These are phyloP conservation scores for Sthenelais limicola DNA, from an alignment of 2,888 invertebrate genomes.

Conservation along the genomic window DNA sequence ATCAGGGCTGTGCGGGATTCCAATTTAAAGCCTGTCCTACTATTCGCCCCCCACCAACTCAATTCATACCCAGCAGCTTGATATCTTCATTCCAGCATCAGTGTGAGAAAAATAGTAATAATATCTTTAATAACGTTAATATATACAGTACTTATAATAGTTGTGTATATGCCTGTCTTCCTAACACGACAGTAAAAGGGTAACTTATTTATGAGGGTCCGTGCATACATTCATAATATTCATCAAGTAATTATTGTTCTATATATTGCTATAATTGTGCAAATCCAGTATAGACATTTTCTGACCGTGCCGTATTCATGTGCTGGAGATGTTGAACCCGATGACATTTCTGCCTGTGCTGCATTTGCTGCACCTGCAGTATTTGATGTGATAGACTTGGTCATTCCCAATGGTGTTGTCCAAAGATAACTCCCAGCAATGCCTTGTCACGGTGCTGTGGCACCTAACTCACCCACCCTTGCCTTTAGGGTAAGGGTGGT, in stretches of 20 bases:
- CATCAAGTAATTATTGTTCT: slow-evolving; percentile 35
- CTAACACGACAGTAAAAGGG: slow-evolving; percentile 34
- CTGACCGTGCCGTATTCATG: slow-evolving; percentile 27
- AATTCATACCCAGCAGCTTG: slow-evolving; percentile 23
- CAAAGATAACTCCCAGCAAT: slow-evolving; percentile 20
- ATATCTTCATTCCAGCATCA: slow-evolving; percentile 33
- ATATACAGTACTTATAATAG: slow-evolving; percentile 35
- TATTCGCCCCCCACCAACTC: slow-evolving; percentile 18
- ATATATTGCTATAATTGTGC: slow-evolving; percentile 37
- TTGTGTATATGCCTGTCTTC: slow-evolving; percentile 34
- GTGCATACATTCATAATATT: slow-evolving; percentile 18
- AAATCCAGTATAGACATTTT: slow-evolving; percentile 36
- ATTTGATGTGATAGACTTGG: slow-evolving; percentile 36
- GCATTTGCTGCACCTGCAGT: slow-evolving; percentile 24
- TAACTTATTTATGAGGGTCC: slow-evolving; percentile 35
- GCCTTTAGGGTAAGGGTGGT: not conserved
- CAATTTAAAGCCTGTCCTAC: not conserved
- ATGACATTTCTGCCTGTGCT: slow-evolving; percentile 35
- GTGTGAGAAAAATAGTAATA: slow-evolving; percentile 28
- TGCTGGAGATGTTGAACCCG: slow-evolving; percentile 36
- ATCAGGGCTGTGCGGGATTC: slow-evolving; percentile 33
- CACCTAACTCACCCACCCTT: not conserved
- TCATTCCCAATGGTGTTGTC: slow-evolving; percentile 35
- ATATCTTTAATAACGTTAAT: too few species aligned
- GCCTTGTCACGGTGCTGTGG: slow-evolving; percentile 39